phyloP scores from a whole-genome alignment of 92 coral and sea anemone species.

The Porites cylindrica region DNA sequence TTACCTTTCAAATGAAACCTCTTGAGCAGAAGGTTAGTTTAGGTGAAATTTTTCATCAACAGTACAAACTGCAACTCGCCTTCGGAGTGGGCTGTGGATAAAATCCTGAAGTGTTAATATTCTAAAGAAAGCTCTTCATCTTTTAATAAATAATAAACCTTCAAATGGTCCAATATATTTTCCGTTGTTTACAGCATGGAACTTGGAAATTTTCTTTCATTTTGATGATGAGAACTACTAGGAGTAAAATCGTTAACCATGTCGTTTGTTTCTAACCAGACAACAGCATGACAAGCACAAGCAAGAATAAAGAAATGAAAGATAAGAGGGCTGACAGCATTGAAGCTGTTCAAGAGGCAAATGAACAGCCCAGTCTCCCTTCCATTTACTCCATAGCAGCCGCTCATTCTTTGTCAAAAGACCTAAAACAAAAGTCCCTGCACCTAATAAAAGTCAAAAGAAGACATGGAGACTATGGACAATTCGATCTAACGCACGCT shows the following conservation, averaged over 20 bases:
- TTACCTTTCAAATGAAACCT: too few relatives aligned
- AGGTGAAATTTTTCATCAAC: too few relatives aligned
- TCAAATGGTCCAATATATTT: too few relatives aligned
- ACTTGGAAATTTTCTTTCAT: too few relatives aligned
- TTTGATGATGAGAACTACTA: too few relatives aligned
- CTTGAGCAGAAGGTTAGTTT: too few relatives aligned
- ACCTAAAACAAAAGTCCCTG: slow-evolving; percentile 69
- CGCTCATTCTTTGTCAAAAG: slow-evolving; percentile 71
- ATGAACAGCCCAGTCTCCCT: slow-evolving; percentile 20
- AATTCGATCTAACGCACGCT: slow-evolving; percentile 88
- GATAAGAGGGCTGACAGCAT: neutral
- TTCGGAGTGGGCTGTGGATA: too few relatives aligned
- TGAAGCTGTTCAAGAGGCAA: slow-evolving; percentile 24
- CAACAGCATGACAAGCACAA: slow-evolving; percentile 2
- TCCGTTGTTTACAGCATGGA: too few relatives aligned
- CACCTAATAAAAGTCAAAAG: slow-evolving; percentile 64
- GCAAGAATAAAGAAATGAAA: neutral
- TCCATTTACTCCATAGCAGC: slow-evolving; percentile 76
- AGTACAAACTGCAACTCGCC: too few relatives aligned
- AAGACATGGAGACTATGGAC: slow-evolving; percentile 93
- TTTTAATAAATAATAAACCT: too few relatives aligned
- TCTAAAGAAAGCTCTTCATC: too few relatives aligned
- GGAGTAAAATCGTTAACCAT: neutral
- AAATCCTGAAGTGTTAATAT: too few relatives aligned
- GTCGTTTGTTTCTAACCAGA: slow-evolving; percentile 8